Evolutionary conservation across 2,113 vertebrate species (phyloP).

Genomic region (Garra rufa): DNA sequence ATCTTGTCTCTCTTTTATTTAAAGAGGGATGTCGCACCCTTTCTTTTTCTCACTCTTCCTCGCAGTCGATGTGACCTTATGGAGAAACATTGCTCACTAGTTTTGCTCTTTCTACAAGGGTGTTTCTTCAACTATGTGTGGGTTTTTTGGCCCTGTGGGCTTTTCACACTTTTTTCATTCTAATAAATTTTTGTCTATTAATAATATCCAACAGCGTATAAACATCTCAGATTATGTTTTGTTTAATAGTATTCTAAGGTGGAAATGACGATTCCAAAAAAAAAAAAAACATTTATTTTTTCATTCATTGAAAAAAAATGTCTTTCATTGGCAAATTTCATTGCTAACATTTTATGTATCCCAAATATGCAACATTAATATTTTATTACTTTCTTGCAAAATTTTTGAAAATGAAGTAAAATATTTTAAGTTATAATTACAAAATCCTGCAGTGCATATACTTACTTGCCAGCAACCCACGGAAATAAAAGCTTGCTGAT

Average conservation of each 20-base stretch:
- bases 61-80: conserved; percentile 10
- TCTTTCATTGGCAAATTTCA: not conserved
- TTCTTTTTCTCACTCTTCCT: not conserved
- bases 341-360: not conserved
- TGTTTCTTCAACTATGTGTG: not conserved
- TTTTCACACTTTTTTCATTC: not conserved
- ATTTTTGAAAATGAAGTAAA: not conserved
- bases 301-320: too few species aligned
- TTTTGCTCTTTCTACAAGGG: conserved; percentile 10
- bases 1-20: conserved; percentile 33
- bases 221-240: not conserved
- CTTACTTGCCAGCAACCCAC: too few species aligned
- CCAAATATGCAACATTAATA: not conserved
- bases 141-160: not conserved
- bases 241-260: not conserved
- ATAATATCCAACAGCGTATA: not conserved
- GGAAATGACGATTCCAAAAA: not conserved
- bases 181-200: not conserved
- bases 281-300: not conserved
- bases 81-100: not conserved
- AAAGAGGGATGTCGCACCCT: not conserved
- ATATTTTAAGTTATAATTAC: not conserved
- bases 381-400: not conserved
- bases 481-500: too few species aligned
- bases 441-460: too few species aligned